A percentile compares a stretch with the other conserved stretches of the same genome.
These are phyloP conservation scores for Phalloptychus januarius DNA, from an alignment of 2,797 vertebrate genomes.

Conservation along the genomic window DNA sequence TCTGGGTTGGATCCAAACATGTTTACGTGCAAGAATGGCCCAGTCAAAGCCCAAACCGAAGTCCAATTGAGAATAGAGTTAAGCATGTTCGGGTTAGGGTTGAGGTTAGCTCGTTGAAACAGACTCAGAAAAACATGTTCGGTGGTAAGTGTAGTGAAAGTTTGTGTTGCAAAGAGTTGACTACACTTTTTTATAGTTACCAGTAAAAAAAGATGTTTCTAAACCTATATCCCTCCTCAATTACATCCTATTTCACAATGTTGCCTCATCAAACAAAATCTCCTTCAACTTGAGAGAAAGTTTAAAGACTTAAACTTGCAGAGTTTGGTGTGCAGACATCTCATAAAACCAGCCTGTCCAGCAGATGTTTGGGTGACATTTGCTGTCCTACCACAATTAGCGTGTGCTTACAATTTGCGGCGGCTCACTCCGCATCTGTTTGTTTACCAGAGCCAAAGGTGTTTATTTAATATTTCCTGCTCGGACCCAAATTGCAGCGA, in stretches of 20 bases:
- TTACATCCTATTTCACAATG: neutral
- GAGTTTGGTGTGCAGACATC: neutral
- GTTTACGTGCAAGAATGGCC: neutral
- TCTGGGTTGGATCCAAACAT: neutral
- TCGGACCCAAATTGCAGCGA: conserved; percentile 63
- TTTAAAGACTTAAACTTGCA: neutral
- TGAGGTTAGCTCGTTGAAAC: neutral
- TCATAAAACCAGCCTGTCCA: neutral
- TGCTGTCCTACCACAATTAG: neutral
- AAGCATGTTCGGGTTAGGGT: neutral
- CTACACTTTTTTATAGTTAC: neutral
- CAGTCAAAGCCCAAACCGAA: neutral
- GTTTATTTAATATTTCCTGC: conserved; percentile 72
- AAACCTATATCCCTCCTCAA: neutral
- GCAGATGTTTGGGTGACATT: neutral
- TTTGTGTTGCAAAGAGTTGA: neutral
- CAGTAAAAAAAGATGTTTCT: neutral
- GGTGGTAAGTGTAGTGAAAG: neutral
- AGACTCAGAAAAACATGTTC: neutral
- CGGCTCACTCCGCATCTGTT: conserved; percentile 32
- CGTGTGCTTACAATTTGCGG: conserved; percentile 24
- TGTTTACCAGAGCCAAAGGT: conserved; percentile 49
- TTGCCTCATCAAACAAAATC: neutral
- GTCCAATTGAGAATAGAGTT: neutral
- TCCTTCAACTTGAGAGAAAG: neutral